Conservation (phyloP, 30 jellyfish, hydroid and myxozoan species). For the Clytia hemisphaerica region DNA sequence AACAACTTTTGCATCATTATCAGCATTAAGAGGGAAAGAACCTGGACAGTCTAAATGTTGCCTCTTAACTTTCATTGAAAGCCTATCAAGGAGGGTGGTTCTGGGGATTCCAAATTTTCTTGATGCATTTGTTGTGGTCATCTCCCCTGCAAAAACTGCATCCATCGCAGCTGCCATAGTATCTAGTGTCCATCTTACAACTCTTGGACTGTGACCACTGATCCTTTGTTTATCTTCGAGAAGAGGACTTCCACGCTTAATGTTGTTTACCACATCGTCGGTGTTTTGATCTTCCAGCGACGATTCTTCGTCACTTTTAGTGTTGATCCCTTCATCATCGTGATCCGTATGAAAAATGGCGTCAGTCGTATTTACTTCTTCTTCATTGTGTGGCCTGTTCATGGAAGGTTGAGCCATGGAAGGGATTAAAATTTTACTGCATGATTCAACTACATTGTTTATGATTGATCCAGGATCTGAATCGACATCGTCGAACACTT, state of each 20-base stretch:
- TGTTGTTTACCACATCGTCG: not conserved
- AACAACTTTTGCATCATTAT: conserved; percentile 8
- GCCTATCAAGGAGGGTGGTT: conserved; percentile 19
- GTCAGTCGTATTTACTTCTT: not conserved
- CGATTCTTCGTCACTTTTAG: conserved; percentile 3
- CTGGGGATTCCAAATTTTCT: conserved; percentile 24
- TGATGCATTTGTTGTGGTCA: conserved; percentile 23
- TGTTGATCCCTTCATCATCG: too few relatives aligned
- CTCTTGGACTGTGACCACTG: conserved; percentile 12
- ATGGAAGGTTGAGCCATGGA: conserved; percentile 10
- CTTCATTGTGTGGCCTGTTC: not conserved
- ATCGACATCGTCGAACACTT: conserved; percentile 22
- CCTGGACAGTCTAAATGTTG: conserved; percentile 18
- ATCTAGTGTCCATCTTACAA: conserved; percentile 23
- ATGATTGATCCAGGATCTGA: conserved; percentile 8
- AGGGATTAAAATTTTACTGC: conserved; percentile 6
- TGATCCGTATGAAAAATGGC: too few relatives aligned
- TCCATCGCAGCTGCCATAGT: conserved; percentile 29
- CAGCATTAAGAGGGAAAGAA: conserved; percentile 6
- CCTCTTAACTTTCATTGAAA: conserved; percentile 12
- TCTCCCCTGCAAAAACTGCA: conserved; percentile 8
- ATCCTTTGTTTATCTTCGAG: too few relatives aligned
- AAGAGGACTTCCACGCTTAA: too few relatives aligned
- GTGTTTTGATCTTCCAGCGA: not conserved
- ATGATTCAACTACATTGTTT: conserved; percentile 11